phyloP scores from a whole-genome alignment of 2,113 vertebrate species.

The Tupaia chinensis region DNA sequence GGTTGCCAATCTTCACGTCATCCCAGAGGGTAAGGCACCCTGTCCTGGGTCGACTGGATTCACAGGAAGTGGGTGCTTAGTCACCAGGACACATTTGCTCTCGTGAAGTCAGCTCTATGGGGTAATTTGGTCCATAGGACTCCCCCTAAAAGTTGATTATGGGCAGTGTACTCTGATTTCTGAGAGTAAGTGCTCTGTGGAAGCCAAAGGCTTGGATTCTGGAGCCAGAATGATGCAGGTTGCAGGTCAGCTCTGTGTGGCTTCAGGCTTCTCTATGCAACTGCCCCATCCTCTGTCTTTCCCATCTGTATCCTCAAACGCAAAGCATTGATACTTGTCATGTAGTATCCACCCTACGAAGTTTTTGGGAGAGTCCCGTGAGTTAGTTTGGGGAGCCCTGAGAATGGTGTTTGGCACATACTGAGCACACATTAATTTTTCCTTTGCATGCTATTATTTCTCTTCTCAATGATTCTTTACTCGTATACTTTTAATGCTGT shows the following conservation, averaged over 20 bases:
- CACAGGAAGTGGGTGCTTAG: background rate
- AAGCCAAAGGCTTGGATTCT: background rate
- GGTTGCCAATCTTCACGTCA: constrained; percentile 88
- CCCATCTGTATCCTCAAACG: background rate
- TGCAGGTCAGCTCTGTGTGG: background rate
- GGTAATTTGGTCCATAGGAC: rapidly evolving
- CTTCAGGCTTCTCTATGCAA: background rate
- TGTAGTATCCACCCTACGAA: background rate
- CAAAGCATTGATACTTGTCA: background rate
- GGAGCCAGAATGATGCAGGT: background rate
- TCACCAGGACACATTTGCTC: background rate
- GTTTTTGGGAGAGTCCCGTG: background rate
- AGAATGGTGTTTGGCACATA: rapidly evolving
- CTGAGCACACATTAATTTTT: rapidly evolving
- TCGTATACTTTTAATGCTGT: background rate
- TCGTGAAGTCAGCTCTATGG: background rate
- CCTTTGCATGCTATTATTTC: rapidly evolving
- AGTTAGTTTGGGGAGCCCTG: background rate
- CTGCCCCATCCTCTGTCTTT: background rate
- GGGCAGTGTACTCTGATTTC: background rate
- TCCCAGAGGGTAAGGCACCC: constrained; percentile 89
- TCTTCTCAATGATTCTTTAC: background rate
- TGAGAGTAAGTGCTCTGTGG: too few species aligned
- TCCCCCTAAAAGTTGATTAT: too few species aligned
- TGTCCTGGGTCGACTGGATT: background rate